Evolutionary conservation across 2,888 invertebrate species (phyloP).

Genomic region (Drosophila subsilvestris): DNA sequence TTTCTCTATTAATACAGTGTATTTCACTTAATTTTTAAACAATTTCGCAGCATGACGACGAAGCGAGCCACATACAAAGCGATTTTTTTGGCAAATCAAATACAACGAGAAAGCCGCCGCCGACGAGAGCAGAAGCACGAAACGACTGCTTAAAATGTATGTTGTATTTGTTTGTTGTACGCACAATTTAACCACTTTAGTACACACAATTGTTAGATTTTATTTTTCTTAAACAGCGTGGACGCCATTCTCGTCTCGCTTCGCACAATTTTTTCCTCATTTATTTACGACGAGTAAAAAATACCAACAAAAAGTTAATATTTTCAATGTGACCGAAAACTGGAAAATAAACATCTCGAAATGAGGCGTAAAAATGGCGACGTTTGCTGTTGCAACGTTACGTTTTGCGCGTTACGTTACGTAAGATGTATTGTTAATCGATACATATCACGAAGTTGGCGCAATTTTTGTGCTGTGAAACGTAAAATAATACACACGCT

Average conservation of each 20-base stretch:
- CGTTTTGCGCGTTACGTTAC: too few species aligned
- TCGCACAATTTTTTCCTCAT: not conserved
- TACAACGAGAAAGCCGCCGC: not conserved
- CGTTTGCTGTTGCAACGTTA: not conserved
- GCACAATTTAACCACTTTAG: not conserved
- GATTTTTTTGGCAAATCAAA: slow-evolving; percentile 62
- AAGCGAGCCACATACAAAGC: slow-evolving; percentile 72
- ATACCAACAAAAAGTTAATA: not conserved
- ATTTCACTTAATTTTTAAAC: slow-evolving; percentile 79
- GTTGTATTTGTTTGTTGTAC: not conserved
- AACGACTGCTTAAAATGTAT: not conserved
- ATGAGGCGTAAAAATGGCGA: not conserved
- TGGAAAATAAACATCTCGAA: not conserved
- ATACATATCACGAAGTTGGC: too few species aligned
- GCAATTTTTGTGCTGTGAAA: too few species aligned
- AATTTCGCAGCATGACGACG: slow-evolving; percentile 76
- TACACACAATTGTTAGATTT: not conserved
- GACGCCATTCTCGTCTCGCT: not conserved
- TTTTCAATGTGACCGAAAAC: not conserved
- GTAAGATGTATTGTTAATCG: too few species aligned
- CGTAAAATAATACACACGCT: too few species aligned
- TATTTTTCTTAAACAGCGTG: slow-evolving; percentile 1
- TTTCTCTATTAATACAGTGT: slow-evolving; percentile 65
- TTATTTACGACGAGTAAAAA: not conserved
- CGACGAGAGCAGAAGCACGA: not conserved